Base-by-base conservation (phyloP, 2,113 vertebrate genomes). In the Pelvicachromis taeniatus region DNA sequence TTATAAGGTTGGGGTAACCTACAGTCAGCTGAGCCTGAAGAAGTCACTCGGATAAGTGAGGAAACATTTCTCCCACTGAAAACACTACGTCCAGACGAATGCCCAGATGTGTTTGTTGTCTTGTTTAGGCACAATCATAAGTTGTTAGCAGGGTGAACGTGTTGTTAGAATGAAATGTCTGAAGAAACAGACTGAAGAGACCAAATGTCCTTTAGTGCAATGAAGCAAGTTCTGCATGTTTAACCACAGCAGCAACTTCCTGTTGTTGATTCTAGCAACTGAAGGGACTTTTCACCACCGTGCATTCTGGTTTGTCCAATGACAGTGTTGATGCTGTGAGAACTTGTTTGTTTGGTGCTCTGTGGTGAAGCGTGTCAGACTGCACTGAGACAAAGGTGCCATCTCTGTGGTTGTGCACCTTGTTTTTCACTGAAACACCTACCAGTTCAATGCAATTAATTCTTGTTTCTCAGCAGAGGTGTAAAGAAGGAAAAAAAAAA, bases 51-150 rank as follows among this genome's bases (percentile, higher is more conserved):
- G 23, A 56, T 9, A 0, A 58, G 55, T 16, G 55, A 0, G 0
- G 0, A 58, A 9, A 58, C 0, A 0, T 0, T 29, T 58, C 23
- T 58, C 23, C 55, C 0, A 5, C 0, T 0, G 1, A 58, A 31
- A 31, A 59, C 0, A 8, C 1, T 59, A 3, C 2, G 0, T 0
- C 1, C 56, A 0, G 0, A 33, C 33, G 9, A 19, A 61, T 61
- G 31, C 1, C 16, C 31, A 63, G 59, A 63, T 7, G 5, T 2
- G 17, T 17, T 7, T 61, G 31, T 5, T 35, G 9, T 0, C 31
- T 35, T 19, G 58, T 35, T 63, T 35, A n/a, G 9, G 59, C 17
- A 35, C 0, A 63, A 61, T 2, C 29, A 17, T 31, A 33, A 61
- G 9, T n/a, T 35, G 17, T 61, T 61, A 35, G 3, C 58, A 35